A percentile compares a stretch with the other conserved stretches of the same genome.
Evolutionary conservation across 2,888 invertebrate genomes (phyloP).

Genomic region (Bimastos eiseni): DNA sequence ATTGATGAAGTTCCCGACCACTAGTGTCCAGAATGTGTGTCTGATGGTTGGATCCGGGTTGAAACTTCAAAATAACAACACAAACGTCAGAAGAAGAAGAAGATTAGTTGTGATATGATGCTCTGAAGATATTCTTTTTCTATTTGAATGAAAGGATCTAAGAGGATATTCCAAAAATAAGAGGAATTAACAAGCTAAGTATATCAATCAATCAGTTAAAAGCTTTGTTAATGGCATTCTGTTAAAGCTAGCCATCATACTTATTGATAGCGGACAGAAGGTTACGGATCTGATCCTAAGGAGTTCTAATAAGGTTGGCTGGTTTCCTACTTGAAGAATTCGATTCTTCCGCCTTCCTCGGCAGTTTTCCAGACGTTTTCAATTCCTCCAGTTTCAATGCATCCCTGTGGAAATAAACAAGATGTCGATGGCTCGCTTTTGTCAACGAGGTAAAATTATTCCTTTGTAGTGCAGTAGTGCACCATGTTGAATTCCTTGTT

Average conservation of each 20-base stretch:
- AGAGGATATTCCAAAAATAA: not conserved
- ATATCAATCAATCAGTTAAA: too few relatives aligned
- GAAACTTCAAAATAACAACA: conserved; percentile 43
- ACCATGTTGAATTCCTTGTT: too few relatives aligned
- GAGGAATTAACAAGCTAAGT: not conserved
- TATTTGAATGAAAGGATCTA: not conserved
- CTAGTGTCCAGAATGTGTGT: conserved; percentile 52
- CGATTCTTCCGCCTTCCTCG: conserved; percentile 52
- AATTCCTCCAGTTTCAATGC: conserved; percentile 56
- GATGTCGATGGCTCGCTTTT: too few relatives aligned
- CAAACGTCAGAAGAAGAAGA: not conserved
- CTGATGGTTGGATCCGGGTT: conserved; percentile 50
- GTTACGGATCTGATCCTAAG: not conserved
- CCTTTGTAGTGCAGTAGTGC: too few relatives aligned
- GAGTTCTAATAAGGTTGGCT: too few relatives aligned
- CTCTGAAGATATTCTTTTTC: not conserved
- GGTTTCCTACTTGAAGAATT: conserved; percentile 53
- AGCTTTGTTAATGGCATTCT: not conserved
- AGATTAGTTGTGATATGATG: not conserved
- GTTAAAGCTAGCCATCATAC: not conserved
- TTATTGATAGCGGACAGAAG: not conserved
- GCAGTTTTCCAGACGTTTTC: conserved; percentile 52
- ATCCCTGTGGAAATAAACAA: conserved; percentile 47
- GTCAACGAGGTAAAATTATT: too few relatives aligned
- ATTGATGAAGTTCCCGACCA: conserved; percentile 48